Base-by-base conservation (phyloP, 2,113 vertebrate species). In the Theristicus caerulescens region DNA sequence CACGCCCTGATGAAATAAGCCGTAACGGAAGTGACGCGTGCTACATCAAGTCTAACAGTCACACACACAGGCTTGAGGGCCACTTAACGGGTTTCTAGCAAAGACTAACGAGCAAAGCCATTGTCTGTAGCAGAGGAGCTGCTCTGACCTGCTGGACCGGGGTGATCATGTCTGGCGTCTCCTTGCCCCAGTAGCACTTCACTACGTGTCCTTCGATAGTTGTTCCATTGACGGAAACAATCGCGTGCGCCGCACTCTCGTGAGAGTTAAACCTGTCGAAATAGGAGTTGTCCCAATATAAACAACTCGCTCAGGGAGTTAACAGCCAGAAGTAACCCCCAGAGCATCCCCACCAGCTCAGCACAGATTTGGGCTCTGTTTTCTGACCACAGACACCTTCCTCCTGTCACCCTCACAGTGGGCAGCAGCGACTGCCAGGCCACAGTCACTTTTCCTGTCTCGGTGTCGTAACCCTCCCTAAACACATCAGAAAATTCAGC, bases 131-230 rank as follows among this genome's bases (percentile, higher is more conserved):
- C 32, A 47, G 47, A 88, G 82, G 62, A 59, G 61, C 36, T 34
- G 49, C 8, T 38, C 97, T 96, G 88, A 98, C 98, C 99, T 99
- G 99, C 93, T 99, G 99, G 90, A 99, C 99, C 0, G 99, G 98
- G 87, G 96, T 99, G 97, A 98, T 97, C 98, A 99, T 98, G 97
- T 99, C 99, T 0, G 99, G 98, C 0, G 99, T 99, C 97, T 99
- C 99, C 98, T 99, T 99, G 82, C 99, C 99, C 99, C 99, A 99
- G 94, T 99, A 99, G 94, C 99, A 99, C 94, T 99, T 99, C 73
- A 99, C 99, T 14, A 99, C 97, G 91, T 99, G 99, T 42, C 99
- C 99, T 96, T 99, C 99, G 94, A 99, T 98, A 74, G 98, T 98
- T 22, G 99, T 99, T 58, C 99, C 99, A 36, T 99, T 99, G 97